Evolutionary conservation across 2,888 invertebrate genomes (phyloP), one percentile per base, ranked within the genome.

Genomic region (Sthenelais limicola): DNA sequence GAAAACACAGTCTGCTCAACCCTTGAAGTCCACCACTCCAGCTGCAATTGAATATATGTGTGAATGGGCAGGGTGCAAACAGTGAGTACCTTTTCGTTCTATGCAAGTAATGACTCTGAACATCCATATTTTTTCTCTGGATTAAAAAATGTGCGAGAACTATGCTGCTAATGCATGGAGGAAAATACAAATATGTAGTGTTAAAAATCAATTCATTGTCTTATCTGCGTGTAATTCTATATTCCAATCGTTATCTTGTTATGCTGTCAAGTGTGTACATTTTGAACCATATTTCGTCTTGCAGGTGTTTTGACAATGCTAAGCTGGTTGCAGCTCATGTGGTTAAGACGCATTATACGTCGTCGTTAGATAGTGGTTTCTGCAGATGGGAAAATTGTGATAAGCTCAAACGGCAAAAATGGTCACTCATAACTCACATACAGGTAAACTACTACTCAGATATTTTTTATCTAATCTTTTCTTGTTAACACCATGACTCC

Each of bases 341-440:
- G 3, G 94, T 94, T 80, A 92, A 92, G 68, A 90, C 91, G 0
- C 97, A 98, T 89, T 76, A 86, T 26, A 80, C 80, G 52, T 71
- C 74, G 26, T 74, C 48, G 21, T 3, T 32, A 1, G 26, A 52
- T 32, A 43, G 28, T 33, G 56, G 71, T 38, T 21, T 56, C 43
- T 98, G 98, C 86, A 90, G 94, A 86, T 98, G 98, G 98, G 81
- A 83, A 38, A 83, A 84, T 30, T 88, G 88, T 83, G 98, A 98
- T 89, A 92, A 93, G 52, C 92, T 97, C 87, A 93, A 94, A 72
- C 89, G 98, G 72, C 93, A 94, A 85, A 92, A 95, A 71, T 97
- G 97, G 90, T 98, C 98, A 0, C 90, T 98, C 47, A 95, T 98
- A 92, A 98, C 98, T 74, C 99, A 99, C 89, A 91, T 98, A 75